A percentile compares a stretch with the other conserved stretches of the same genome.
phyloP scores from a whole-genome alignment of 2,113 vertebrate species.

The Corythoichthys haematopterus region DNA sequence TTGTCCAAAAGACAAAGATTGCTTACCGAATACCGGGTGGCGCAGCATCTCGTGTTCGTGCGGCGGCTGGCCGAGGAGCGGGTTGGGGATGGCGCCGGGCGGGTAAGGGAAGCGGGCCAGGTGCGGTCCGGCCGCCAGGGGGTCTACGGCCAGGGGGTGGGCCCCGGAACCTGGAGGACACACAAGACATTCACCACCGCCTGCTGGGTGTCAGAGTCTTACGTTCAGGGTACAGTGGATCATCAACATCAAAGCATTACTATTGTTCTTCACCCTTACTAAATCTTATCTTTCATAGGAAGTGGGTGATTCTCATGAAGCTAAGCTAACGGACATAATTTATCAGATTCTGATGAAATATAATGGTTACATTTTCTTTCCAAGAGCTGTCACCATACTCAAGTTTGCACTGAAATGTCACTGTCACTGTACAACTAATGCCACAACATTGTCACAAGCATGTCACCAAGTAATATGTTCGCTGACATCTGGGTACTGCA shows the following conservation, averaged over 20 bases:
- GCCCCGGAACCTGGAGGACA: constrained; percentile 85
- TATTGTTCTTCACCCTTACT: neutral
- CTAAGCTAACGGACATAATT: no score
- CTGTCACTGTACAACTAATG: no score
- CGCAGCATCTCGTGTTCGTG: constrained; percentile 98
- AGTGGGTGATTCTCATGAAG: no score
- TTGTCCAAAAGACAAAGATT: no score
- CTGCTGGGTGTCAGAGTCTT: constrained; percentile 69
- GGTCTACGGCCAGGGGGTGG: constrained; percentile 84
- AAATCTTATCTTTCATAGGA: no score
- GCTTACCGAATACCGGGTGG: constrained; percentile 92
- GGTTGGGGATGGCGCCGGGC: constrained; percentile 89
- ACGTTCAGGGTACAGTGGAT: constrained; percentile 48
- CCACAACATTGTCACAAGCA: no score
- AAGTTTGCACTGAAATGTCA: no score
- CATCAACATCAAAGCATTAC: neutral
- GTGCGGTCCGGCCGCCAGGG: constrained; percentile 86
- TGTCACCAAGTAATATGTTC: no score
- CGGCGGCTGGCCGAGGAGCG: constrained; percentile 88
- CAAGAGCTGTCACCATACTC: no score
- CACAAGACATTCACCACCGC: constrained; percentile 80
- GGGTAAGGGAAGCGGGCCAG: constrained; percentile 94
- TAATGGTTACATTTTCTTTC: no score
- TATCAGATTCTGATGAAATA: no score
- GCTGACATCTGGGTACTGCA: no score